Base-by-base conservation (phyloP, 2,888 invertebrate species). In the Drosophila sordidapex region DNA sequence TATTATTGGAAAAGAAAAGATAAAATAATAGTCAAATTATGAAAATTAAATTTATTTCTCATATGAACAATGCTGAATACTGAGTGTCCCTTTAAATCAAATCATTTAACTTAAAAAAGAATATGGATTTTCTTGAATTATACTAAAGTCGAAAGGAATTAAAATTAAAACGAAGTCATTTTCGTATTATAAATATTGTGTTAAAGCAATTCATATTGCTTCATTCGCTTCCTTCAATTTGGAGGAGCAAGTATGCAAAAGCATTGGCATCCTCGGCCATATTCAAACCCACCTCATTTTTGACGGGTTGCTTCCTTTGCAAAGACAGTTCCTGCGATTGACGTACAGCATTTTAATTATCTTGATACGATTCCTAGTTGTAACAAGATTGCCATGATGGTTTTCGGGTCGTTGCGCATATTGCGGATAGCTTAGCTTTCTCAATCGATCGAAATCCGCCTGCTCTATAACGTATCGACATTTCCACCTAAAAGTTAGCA, bases 201-300 rank as follows among this genome's bases (percentile, higher is more conserved):
- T 5, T 25, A 10, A 7, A 35, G 10, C 21, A 35, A 10, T 18
- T 35, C 25, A n/a, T 13, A 58, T 95, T 96, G 96, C 94, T 96
- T 95, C 96, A 96, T 38, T 51, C 53, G 92, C 96, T 96, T 95
- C 96, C 95, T 99, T 99, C 94, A 98, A 99, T 94, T 99, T 99
- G 91, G 99, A 99, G 40, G 99, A 99, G 94, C 99, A 99, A 95
- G 94, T 99, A 99, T 74, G 98, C 98, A 92, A 98, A 99, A 68
- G 99, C 99, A 93, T 97, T 98, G 82, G 99, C 99, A 94, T 99
- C 98, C 92, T 99, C 98, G 54, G 99, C 98, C 98, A 99, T 99
- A 70, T 97, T 96, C 84, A 97, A 95, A 65, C 99, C 99, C 93
- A 99, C 98, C 92, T 99, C 99, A 53, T 97, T 96, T 93, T 97